These are phyloP conservation scores for Neotragus pygmaeus DNA, from an alignment of 2,113 vertebrate genomes.

Conservation along the genomic window DNA sequence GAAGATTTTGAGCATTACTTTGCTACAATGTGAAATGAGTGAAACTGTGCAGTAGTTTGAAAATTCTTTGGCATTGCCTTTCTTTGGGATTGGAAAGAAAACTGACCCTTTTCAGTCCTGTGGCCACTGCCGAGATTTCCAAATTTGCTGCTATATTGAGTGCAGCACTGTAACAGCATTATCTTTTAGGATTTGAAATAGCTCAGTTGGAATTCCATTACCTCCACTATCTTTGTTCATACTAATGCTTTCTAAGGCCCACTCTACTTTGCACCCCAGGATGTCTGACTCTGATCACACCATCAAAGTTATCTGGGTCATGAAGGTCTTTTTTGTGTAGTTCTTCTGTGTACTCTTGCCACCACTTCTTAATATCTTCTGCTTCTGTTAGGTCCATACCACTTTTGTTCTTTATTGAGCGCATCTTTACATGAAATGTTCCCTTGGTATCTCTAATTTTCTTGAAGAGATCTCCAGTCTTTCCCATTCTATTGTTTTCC, in stretches of 20 bases:
- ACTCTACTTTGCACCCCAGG: not conserved
- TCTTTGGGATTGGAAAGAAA: not conserved
- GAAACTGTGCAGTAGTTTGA: not conserved
- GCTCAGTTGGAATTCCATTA: not conserved
- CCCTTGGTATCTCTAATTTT: not conserved
- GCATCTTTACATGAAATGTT: not conserved
- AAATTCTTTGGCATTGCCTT: not conserved
- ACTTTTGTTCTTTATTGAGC: not conserved
- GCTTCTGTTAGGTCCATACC: not conserved
- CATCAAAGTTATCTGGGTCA: not conserved
- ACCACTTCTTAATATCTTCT: not conserved
- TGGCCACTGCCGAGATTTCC: not conserved
- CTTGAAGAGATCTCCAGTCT: not conserved
- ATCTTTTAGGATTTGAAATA: not conserved
- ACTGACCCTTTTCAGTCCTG: not conserved
- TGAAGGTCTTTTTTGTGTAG: not conserved
- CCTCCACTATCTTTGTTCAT: not conserved
- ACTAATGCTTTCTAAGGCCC: not conserved
- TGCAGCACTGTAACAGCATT: not conserved
- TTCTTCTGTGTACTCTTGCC: not conserved
- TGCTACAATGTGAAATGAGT: not conserved
- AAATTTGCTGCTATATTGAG: not conserved
- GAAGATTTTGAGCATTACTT: not conserved
- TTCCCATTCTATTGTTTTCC: not conserved
- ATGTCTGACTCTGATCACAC: not conserved